A percentile compares a stretch with the other conserved stretches of the same genome.
These are phyloP conservation scores for Dysidea cf. avara DNA, from an alignment of 37 sponge, comb jelly and placozoan genomes.

Conservation along the genomic window DNA sequence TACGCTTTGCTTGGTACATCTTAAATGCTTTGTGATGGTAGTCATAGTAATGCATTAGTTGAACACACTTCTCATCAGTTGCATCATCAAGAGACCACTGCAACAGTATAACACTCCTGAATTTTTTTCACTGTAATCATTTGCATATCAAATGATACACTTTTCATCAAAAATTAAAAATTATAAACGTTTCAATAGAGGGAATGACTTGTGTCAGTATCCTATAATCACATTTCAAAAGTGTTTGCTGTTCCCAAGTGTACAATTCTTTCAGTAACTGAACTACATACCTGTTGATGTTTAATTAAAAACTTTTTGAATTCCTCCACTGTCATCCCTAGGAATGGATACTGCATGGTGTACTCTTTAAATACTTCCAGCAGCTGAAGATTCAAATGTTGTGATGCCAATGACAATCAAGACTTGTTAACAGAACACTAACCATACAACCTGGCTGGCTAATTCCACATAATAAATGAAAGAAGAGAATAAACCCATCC, in stretches of 20 bases:
- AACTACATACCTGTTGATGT: constrained; percentile 56
- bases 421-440: too few relatives aligned
- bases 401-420: too few relatives aligned
- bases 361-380: constrained; percentile 43
- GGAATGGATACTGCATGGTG: constrained; percentile 31
- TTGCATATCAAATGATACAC: too few relatives aligned
- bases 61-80: too few relatives aligned
- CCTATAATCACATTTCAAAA: constrained; percentile 36
- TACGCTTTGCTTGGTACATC: constrained; percentile 39
- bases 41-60: too few relatives aligned
- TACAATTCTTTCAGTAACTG: too few relatives aligned
- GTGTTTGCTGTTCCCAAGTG: too few relatives aligned
- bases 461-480: constrained; percentile 49
- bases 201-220: constrained; percentile 34
- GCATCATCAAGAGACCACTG: constrained; percentile 56
- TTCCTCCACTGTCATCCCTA: constrained; percentile 65
- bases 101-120: too few relatives aligned
- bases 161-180: too few relatives aligned
- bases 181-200: too few relatives aligned
- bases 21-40: too few relatives aligned
- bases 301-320: constrained; percentile 51
- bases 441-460: constrained; percentile 1
- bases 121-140: too few relatives aligned
- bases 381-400: constrained; percentile 41
- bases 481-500: constrained; percentile 70